Conservation (phyloP, 2,797 vertebrate genomes). For the Avahi laniger region DNA sequence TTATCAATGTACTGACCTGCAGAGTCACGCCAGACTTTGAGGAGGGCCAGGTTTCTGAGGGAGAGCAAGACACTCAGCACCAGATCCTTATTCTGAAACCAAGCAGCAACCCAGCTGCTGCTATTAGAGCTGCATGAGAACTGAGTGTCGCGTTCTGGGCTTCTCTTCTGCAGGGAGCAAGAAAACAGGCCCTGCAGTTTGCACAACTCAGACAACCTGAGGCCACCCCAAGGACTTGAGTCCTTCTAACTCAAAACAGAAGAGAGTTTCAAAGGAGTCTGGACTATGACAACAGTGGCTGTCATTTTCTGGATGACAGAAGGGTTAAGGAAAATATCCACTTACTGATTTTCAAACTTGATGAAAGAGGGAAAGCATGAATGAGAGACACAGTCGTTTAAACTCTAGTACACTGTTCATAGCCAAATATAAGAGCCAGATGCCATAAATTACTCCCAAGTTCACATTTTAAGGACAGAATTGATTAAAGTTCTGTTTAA, state of each 20-base stretch:
- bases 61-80: not conserved
- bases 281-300: not conserved
- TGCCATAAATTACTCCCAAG: not conserved
- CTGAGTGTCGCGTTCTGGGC: accelerated
- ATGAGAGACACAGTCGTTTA: not conserved
- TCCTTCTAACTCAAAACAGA: not conserved
- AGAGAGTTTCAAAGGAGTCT: not conserved
- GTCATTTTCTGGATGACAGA: not conserved
- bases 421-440: not conserved
- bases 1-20: not conserved
- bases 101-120: accelerated
- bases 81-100: not conserved
- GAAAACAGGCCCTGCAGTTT: not conserved
- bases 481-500: not conserved
- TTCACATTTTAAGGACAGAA: not conserved
- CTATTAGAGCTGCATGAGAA: too few species aligned
- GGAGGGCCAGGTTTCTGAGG: not conserved
- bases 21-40: not conserved
- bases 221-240: accelerated
- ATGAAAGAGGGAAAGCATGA: not conserved
- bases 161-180: not conserved
- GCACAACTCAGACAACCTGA: not conserved
- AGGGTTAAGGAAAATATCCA: not conserved
- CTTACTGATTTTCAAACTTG: not conserved
- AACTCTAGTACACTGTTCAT: not conserved